Evolutionary conservation across 1,140 invertebrate species (phyloP).

Genomic region (Pseudomyrmex concolor): DNA sequence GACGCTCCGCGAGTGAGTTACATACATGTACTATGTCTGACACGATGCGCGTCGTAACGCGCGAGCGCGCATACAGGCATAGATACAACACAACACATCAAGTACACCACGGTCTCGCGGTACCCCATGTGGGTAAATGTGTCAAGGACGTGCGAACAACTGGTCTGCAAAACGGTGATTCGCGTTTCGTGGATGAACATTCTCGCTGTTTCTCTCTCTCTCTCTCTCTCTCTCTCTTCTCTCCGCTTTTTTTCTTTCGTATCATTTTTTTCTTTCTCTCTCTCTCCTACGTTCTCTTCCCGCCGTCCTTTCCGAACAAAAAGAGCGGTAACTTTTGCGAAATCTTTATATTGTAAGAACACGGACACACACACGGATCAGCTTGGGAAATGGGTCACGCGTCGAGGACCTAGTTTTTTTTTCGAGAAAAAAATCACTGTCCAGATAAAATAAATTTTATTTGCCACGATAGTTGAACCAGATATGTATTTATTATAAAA

Average conservation of each 20-base stretch:
- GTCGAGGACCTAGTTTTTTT: conserved; percentile 7
- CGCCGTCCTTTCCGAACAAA: not conserved
- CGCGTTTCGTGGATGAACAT: conserved; percentile 75
- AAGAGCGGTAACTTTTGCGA: conserved; percentile 35
- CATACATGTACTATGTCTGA: not conserved
- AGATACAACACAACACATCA: conserved; percentile 29
- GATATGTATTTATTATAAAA: too few relatives aligned
- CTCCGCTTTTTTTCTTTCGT: too few relatives aligned
- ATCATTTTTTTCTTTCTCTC: not conserved
- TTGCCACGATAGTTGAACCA: too few relatives aligned
- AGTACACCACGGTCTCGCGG: conserved; percentile 67
- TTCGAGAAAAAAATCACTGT: not conserved
- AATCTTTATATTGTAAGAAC: conserved; percentile 39
- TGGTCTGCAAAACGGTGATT: conserved; percentile 81
- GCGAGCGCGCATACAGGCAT: conserved; percentile 37
- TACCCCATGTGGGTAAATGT: conserved; percentile 81
- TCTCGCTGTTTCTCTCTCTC: conserved; percentile 17
- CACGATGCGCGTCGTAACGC: not conserved
- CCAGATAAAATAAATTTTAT: conserved; percentile 3
- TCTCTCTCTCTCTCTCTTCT: conserved; percentile 13
- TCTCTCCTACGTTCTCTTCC: not conserved
- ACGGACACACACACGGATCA: not conserved
- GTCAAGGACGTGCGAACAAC: conserved; percentile 84
- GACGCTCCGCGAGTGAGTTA: not conserved
- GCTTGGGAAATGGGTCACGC: conserved; percentile 33